Evolutionary conservation across 2,888 invertebrate genomes (phyloP).

Genomic region (Lycaena phlaeas): DNA sequence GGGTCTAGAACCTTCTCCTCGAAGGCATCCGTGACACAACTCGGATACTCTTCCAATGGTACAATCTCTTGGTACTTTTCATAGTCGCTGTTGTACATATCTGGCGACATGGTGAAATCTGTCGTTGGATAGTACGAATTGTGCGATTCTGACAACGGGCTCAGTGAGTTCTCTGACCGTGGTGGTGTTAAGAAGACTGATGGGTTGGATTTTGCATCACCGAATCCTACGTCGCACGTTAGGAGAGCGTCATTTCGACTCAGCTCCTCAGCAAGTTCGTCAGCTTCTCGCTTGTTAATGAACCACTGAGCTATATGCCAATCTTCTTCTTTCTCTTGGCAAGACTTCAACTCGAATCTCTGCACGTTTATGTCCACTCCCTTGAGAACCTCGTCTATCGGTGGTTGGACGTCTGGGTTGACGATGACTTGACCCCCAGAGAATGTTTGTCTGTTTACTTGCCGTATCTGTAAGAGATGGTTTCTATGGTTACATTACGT

Average conservation of each 20-base stretch:
- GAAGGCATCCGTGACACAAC: slow-evolving; percentile 15
- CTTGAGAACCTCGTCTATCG: slow-evolving; percentile 34
- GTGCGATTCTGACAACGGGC: slow-evolving; percentile 41
- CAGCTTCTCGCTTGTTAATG: slow-evolving; percentile 18
- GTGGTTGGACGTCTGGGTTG: slow-evolving; percentile 28
- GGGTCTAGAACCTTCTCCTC: slow-evolving; percentile 16
- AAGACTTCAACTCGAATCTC: slow-evolving; percentile 28
- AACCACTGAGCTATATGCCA: slow-evolving; percentile 36
- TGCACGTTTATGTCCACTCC: slow-evolving; percentile 29
- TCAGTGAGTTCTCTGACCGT: slow-evolving; percentile 39
- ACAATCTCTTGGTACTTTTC: slow-evolving; percentile 48
- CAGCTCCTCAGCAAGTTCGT: neutral
- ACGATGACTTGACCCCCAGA: slow-evolving; percentile 50
- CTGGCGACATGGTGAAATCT: slow-evolving; percentile 39
- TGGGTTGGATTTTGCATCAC: slow-evolving; percentile 13
- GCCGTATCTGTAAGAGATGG: slow-evolving; percentile 34
- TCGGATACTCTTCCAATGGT: slow-evolving; percentile 27
- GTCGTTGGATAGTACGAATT: slow-evolving; percentile 30
- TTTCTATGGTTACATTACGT: neutral
- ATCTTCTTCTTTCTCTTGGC: slow-evolving; percentile 30
- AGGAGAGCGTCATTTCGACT: neutral
- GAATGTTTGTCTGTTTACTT: slow-evolving; percentile 42
- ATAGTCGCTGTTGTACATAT: slow-evolving; percentile 35
- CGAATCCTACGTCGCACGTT: slow-evolving; percentile 10
- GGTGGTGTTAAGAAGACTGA: slow-evolving; percentile 44